Conservation (phyloP, 1,140 invertebrate species). For the Goniozus legneri region DNA sequence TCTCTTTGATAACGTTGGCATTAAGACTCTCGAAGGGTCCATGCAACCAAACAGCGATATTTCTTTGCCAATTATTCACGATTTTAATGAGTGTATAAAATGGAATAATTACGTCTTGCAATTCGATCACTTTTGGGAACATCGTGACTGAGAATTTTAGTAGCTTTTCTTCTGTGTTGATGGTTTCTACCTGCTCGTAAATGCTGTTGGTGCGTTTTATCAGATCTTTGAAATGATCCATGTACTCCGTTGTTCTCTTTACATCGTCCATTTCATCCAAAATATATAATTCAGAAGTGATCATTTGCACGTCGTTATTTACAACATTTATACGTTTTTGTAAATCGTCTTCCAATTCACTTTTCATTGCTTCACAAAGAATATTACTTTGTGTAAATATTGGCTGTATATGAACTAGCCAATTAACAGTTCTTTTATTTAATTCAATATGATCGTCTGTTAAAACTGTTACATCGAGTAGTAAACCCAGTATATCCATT, state of each 20-base stretch:
- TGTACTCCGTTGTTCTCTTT: slow-evolving; percentile 40
- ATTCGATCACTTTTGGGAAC: slow-evolving; percentile 61
- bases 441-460: slow-evolving; percentile 47
- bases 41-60: slow-evolving; percentile 66
- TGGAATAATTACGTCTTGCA: slow-evolving; percentile 48
- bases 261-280: slow-evolving; percentile 52
- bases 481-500: slow-evolving; percentile 38
- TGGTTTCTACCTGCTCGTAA: slow-evolving; percentile 56
- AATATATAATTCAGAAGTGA: slow-evolving; percentile 54
- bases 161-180: slow-evolving; percentile 68
- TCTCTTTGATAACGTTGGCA: slow-evolving; percentile 52
- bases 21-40: slow-evolving; percentile 65
- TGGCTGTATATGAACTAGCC: slow-evolving; percentile 52
- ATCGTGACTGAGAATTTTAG: slow-evolving; percentile 67
- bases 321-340: slow-evolving; percentile 57
- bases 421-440: slow-evolving; percentile 50
- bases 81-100: slow-evolving; percentile 46
- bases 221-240: slow-evolving; percentile 56
- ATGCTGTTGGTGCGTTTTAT: slow-evolving; percentile 58
- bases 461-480: slow-evolving; percentile 50
- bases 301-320: slow-evolving; percentile 57
- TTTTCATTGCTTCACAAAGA: slow-evolving; percentile 62
- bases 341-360: slow-evolving; percentile 61
- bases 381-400: slow-evolving; percentile 52
- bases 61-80: slow-evolving; percentile 63